A percentile compares a stretch with the other conserved stretches of the same genome.
Conservation (phyloP, 2,888 invertebrate genomes). For the Tuberolachnus salignus region DNA sequence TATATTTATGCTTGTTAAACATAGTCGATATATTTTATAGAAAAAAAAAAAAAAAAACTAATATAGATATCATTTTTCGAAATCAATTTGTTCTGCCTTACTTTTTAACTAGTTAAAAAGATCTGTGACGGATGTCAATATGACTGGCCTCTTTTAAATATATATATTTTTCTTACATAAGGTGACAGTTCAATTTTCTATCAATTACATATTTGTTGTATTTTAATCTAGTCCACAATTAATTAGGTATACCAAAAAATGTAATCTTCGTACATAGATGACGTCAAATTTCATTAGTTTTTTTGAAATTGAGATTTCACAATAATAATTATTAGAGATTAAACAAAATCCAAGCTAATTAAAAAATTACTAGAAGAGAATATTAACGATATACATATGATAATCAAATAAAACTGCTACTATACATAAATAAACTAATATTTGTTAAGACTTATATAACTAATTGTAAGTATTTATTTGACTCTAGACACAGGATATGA, state of each 20-base stretch:
- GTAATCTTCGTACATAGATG: neutral
- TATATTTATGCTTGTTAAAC: neutral
- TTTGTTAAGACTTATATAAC: neutral
- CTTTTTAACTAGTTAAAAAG: neutral
- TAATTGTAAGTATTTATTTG: constrained; percentile 6
- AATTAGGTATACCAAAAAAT: constrained; percentile 40
- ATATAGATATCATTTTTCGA: neutral
- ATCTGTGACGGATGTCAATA: neutral
- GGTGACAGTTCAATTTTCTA: constrained; percentile 15
- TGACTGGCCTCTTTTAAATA: neutral
- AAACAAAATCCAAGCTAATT: neutral
- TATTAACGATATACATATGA: neutral
- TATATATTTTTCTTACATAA: neutral
- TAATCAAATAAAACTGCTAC: neutral
- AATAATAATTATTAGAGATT: neutral
- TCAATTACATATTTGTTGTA: neutral
- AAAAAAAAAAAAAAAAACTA: neutral
- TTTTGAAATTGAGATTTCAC: constrained; percentile 7
- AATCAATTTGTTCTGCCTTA: constrained; percentile 1
- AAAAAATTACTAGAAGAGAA: neutral
- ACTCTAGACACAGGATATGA: constrained; percentile 6
- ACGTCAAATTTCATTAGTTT: neutral
- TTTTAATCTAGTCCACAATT: constrained; percentile 3
- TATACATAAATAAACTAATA: constrained; percentile 5
- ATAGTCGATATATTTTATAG: neutral